Evolutionary conservation across 1,140 invertebrate genomes (phyloP), one percentile per base, ranked within the genome.

Genomic region (Phymorhynchus buccinoides): DNA sequence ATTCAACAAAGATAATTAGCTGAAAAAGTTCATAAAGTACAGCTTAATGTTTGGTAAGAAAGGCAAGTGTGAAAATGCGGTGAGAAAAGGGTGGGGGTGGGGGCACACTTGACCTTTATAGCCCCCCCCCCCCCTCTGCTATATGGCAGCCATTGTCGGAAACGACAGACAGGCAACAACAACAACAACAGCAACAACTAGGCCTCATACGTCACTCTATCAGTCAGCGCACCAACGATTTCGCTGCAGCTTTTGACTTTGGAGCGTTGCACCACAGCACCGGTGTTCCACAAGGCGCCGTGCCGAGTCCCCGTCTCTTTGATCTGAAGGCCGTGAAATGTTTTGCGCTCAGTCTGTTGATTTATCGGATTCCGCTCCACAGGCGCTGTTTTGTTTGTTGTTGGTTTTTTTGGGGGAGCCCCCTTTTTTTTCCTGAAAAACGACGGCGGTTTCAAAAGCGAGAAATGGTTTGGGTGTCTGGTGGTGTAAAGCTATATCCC

Each of bases 271-370:
- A 62, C n/a, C n/a, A n/a, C n/a, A n/a, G n/a, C n/a, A n/a, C n/a
- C 56, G 56, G 56, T 62, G 0, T 62, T 62, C 6, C 56, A 62
- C 56, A 62, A 27, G 56, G 56, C 56, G 56, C 56, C 56, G 56
- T 62, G 18, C 56, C 22, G 56, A 16, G 12, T 27, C 14, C 56
- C 22, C 56, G 12, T 22, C 56, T 62, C 56, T 62, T 62, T 62
- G 56, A 62, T 62, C 56, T 62, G 56, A 62, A 62, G n/a, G 56
- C 56, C 56, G 56, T 62, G 56, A 62, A 62, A 62, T 62, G 56
- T 62, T 62, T 62, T 62, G 56, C 56, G 56, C n/a, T 62, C 56
- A 27, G 22, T 62, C 56, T 62, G 56, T 62, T 62, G 56, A 62
- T 62, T 62, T 62, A 62, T 62, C 22, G 56, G 22, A 62, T 14